Evolutionary conservation across 2,888 invertebrate species (phyloP).

Genomic region (Polylopha cassiicola): DNA sequence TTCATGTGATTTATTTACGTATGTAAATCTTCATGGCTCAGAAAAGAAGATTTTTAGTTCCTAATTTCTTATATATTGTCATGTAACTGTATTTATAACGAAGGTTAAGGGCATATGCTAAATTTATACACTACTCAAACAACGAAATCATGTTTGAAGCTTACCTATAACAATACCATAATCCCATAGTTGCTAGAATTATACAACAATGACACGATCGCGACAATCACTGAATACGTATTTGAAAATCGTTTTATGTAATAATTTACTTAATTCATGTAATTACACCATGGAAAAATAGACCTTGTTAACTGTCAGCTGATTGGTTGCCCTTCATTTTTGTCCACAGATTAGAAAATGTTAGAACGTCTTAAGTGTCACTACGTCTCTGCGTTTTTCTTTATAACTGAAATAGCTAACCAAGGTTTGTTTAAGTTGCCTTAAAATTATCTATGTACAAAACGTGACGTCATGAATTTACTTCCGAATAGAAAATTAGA

Average conservation of each 20-base stretch:
- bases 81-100: no score
- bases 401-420: no score
- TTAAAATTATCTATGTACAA: no score
- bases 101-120: conserved; percentile 19
- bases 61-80: no score
- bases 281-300: conserved; percentile 63
- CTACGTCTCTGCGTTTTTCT: no score
- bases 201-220: conserved; percentile 29
- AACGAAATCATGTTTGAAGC: conserved; percentile 1
- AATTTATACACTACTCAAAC: conserved; percentile 11
- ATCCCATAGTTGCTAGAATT: conserved; percentile 16
- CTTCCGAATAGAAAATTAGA: no score
- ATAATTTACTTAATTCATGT: conserved; percentile 58
- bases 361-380: not conserved
- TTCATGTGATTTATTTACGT: no score
- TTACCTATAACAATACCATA: conserved; percentile 10
- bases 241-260: conserved; percentile 59
- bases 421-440: no score
- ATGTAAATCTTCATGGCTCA: no score
- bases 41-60: no score
- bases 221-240: conserved; percentile 31
- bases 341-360: conserved; percentile 9
- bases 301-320: conserved; percentile 63
- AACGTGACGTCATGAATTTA: no score
- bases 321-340: conserved; percentile 47